phyloP scores from a whole-genome alignment of 2,797 vertebrate genomes.

The Sebastes kiyomatsui region DNA sequence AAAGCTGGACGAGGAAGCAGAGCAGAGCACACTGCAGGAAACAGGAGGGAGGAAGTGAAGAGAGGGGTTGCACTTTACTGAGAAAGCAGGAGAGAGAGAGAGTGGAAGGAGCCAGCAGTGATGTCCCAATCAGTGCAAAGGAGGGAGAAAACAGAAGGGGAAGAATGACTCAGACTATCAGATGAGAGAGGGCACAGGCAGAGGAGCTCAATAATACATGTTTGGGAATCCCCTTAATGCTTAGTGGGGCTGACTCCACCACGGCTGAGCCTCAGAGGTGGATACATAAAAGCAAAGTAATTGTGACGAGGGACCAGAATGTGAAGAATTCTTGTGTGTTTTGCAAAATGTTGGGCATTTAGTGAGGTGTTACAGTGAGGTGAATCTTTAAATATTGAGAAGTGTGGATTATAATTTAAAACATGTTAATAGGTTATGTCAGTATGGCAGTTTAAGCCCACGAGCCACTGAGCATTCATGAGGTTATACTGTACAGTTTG shows the following conservation, averaged over 20 bases:
- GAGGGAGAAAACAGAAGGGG: neutral
- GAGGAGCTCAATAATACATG: constrained; percentile 54
- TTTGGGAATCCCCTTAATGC: constrained; percentile 38
- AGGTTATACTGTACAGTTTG: no score
- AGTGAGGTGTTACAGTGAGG: neutral
- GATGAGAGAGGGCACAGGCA: constrained; percentile 21
- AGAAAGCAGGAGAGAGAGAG: neutral
- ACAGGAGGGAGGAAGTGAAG: neutral
- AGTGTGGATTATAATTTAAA: neutral
- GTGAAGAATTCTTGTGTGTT: neutral
- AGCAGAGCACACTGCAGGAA: constrained; percentile 14
- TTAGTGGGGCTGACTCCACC: neutral
- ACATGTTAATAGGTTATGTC: neutral
- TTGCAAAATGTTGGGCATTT: neutral
- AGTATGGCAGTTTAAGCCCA: no score
- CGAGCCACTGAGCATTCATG: no score
- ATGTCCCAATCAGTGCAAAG: neutral
- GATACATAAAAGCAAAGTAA: neutral
- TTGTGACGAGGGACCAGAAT: neutral
- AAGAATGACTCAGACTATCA: constrained; percentile 40
- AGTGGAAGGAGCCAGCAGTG: neutral
- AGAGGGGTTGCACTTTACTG: constrained; percentile 2
- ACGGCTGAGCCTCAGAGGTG: neutral
- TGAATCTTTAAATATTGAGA: neutral
- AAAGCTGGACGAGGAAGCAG: constrained; percentile 26